These are phyloP conservation scores for Pegoplata infirma DNA, from an alignment of 2,888 invertebrate genomes.

Conservation along the genomic window DNA sequence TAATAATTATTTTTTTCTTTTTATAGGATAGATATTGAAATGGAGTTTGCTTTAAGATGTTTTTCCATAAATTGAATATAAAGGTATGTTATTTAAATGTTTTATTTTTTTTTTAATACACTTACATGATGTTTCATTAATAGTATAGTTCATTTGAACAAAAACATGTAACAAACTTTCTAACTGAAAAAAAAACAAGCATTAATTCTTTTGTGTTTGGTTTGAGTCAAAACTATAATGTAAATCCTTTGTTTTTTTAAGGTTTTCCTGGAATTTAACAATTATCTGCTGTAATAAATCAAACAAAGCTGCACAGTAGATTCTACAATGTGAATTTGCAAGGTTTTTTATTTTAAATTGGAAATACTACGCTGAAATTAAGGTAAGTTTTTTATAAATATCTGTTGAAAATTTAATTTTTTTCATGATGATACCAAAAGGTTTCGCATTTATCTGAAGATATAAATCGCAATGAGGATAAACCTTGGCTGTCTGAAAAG, in stretches of 20 bases:
- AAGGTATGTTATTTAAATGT: background rate
- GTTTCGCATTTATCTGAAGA: slow-evolving; percentile 76
- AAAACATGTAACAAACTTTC: slow-evolving; percentile 49
- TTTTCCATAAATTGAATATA: background rate
- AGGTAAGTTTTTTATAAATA: too few species aligned
- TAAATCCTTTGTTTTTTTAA: too few species aligned
- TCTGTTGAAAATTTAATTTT: too few species aligned
- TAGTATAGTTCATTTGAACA: slow-evolving; percentile 63
- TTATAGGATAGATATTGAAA: background rate
- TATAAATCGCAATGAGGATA: slow-evolving; percentile 69
- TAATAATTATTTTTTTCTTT: background rate
- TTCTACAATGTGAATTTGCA: too few species aligned
- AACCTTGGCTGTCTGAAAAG: slow-evolving; percentile 76
- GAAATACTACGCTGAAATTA: too few species aligned
- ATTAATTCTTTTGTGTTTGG: too few species aligned
- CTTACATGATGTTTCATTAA: slow-evolving; percentile 51
- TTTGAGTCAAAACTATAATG: too few species aligned
- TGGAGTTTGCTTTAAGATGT: background rate
- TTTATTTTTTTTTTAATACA: background rate
- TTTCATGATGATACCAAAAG: slow-evolving; percentile 77
- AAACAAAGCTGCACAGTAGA: too few species aligned
- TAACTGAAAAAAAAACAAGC: slow-evolving; percentile 43
- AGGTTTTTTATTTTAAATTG: too few species aligned
- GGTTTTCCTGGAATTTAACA: too few species aligned
- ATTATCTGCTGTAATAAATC: too few species aligned